A percentile compares a stretch with the other conserved stretches of the same genome.
These are phyloP conservation scores for Balaeniceps rex DNA, from an alignment of 2,113 vertebrate genomes.

Conservation along the genomic window DNA sequence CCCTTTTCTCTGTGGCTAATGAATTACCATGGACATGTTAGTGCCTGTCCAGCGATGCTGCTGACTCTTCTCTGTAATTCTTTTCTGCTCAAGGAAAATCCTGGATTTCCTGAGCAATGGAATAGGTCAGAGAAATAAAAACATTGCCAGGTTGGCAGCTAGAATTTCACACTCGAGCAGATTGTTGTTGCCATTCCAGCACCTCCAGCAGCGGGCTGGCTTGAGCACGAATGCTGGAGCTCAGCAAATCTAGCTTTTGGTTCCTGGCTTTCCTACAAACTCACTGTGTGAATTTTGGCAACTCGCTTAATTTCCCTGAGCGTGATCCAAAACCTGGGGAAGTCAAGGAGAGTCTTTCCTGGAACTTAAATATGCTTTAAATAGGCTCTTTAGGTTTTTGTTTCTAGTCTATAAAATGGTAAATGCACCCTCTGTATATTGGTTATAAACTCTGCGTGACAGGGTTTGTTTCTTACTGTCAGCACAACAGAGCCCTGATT, in stretches of 20 bases:
- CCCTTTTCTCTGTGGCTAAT: background rate
- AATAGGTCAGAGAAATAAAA: background rate
- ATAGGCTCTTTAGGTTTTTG: background rate
- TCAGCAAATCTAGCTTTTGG: background rate
- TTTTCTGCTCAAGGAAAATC: background rate
- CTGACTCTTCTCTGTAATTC: background rate
- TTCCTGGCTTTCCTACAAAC: background rate
- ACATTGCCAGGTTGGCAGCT: background rate
- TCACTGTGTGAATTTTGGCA: background rate
- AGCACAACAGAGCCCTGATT: background rate
- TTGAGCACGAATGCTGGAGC: background rate
- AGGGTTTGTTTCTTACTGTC: background rate
- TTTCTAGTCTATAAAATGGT: background rate
- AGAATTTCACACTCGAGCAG: background rate
- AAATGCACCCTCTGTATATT: background rate
- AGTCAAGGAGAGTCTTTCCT: background rate
- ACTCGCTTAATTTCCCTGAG: conserved; percentile 1
- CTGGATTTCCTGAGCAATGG: conserved; percentile 35
- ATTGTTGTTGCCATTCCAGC: conserved; percentile 38
- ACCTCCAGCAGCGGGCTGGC: background rate
- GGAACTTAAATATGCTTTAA: background rate
- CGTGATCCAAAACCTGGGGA: background rate
- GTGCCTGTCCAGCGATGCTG: background rate
- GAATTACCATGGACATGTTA: background rate
- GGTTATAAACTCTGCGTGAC: background rate